Evolutionary conservation across 2,888 invertebrate species (phyloP).

Genomic region (Chorisops tibialis): DNA sequence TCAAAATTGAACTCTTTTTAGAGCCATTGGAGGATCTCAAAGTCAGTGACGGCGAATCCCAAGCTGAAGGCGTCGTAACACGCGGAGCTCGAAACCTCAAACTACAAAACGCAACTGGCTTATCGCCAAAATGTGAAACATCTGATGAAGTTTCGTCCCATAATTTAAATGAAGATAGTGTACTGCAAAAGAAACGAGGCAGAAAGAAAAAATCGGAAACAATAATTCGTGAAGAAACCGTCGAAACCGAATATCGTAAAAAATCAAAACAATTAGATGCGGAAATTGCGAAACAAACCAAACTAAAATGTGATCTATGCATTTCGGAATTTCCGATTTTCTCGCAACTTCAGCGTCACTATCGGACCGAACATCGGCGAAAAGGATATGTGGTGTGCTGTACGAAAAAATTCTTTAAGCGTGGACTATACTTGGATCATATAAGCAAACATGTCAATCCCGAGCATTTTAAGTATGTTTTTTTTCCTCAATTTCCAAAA

Average conservation of each 20-base stretch:
- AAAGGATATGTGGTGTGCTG: slow-evolving; percentile 31
- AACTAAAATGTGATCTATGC: slow-evolving; percentile 29
- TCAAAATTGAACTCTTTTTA: too few relatives aligned
- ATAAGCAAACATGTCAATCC: slow-evolving; percentile 30
- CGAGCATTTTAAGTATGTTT: slow-evolving; percentile 22
- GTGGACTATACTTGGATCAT: slow-evolving; percentile 27
- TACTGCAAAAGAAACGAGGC: slow-evolving; percentile 3
- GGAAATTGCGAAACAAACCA: slow-evolving; percentile 25
- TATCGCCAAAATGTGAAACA: too few relatives aligned
- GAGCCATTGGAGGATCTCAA: too few relatives aligned
- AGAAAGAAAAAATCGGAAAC: slow-evolving; percentile 19
- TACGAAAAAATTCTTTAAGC: slow-evolving; percentile 22
- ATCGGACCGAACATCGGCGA: slow-evolving; percentile 21
- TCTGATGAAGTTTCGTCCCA: too few relatives aligned
- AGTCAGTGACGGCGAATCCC: too few relatives aligned
- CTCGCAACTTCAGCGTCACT: slow-evolving; percentile 24
- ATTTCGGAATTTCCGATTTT: slow-evolving; percentile 19
- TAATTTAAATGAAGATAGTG: neutral
- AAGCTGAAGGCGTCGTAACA: too few relatives aligned
- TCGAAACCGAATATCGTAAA: slow-evolving; percentile 12
- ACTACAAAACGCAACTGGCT: too few relatives aligned
- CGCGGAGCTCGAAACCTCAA: too few relatives aligned
- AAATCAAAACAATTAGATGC: slow-evolving; percentile 20
- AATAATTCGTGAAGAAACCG: neutral
- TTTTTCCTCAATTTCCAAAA: too few relatives aligned